Evolutionary conservation across 2,113 vertebrate genomes (phyloP).

Genomic region (Strix aluco): DNA sequence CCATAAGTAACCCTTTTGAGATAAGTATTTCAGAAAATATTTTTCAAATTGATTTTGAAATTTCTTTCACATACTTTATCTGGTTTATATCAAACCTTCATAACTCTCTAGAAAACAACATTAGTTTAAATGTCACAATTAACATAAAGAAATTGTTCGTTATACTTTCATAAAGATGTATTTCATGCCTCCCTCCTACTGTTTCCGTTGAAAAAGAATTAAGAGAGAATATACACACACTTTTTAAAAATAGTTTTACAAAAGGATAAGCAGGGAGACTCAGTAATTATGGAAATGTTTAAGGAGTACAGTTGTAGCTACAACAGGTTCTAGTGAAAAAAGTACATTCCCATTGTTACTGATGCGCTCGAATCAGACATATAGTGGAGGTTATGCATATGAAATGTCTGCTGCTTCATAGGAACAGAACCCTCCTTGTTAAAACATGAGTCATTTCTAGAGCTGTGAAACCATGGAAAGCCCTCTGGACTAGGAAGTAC

Average conservation of each 20-base stretch:
- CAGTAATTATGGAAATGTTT: neutral
- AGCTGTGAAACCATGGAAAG: slow-evolving; percentile 16
- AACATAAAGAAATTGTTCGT: neutral
- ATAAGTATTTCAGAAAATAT: neutral
- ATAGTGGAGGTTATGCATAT: neutral
- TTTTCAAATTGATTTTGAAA: neutral
- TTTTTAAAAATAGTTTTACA: neutral
- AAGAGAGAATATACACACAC: neutral
- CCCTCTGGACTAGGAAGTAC: slow-evolving; percentile 12
- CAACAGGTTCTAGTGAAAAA: neutral
- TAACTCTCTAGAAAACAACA: neutral
- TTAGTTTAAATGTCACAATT: neutral
- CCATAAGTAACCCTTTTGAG: neutral
- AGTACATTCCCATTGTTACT: neutral
- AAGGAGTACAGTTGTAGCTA: neutral
- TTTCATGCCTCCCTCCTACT: neutral
- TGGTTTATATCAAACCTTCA: neutral
- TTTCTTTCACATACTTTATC: neutral
- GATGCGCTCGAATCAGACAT: neutral
- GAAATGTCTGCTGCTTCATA: neutral
- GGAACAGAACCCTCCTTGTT: neutral
- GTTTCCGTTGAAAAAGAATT: neutral
- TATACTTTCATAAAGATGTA: neutral
- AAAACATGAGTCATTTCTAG: slow-evolving; percentile 1
- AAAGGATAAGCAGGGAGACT: neutral